Evolutionary conservation across 1,140 invertebrate genomes (phyloP).

Genomic region (Caenorhabditis latens): DNA sequence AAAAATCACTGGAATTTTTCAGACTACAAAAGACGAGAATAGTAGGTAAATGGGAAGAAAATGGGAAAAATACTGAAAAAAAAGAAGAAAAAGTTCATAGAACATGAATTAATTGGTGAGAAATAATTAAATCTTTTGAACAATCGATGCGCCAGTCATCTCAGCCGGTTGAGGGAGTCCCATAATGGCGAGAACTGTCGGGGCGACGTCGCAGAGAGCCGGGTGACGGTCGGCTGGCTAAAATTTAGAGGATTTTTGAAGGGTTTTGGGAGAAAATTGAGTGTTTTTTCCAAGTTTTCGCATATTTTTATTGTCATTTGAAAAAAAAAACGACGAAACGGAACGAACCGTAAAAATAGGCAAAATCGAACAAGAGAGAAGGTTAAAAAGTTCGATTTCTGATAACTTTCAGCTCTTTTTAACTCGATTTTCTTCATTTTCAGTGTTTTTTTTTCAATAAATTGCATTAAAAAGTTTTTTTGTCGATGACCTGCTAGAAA

Average conservation of each 20-base stretch:
- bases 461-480: too few species aligned
- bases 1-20: conserved; percentile 36
- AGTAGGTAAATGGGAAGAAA: conserved; percentile 12
- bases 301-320: too few species aligned
- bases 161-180: conserved; percentile 78
- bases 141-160: conserved; percentile 79
- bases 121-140: conserved; percentile 65
- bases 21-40: conserved; percentile 3
- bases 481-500: too few species aligned
- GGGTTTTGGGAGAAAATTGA: too few species aligned
- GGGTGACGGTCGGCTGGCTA: conserved; percentile 70
- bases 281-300: too few species aligned
- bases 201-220: conserved; percentile 80
- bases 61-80: background rate
- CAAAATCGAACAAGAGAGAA: too few species aligned
- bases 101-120: conserved; percentile 49
- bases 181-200: conserved; percentile 79
- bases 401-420: too few species aligned
- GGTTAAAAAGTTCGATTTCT: too few species aligned
- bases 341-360: too few species aligned
- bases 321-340: too few species aligned
- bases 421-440: too few species aligned
- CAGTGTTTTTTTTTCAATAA: too few species aligned
- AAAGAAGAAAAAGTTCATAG: conserved; percentile 35
- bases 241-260: background rate